Evolutionary conservation across 2,888 invertebrate genomes (phyloP), one percentile per base, ranked within the genome.

Genomic region (Aleiodes leptofemur): DNA sequence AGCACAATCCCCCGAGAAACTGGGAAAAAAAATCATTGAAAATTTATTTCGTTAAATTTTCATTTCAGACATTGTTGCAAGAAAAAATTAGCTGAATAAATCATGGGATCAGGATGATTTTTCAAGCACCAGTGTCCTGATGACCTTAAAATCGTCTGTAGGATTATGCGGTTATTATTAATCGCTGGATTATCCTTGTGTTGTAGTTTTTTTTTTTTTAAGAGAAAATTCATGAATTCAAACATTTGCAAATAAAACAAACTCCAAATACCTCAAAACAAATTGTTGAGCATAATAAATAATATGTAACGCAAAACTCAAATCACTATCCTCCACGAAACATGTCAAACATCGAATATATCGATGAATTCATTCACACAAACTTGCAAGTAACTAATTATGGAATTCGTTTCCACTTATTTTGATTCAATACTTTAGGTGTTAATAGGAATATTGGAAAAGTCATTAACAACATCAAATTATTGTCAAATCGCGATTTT

Each of bases 161-260:
- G 29, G 31, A 68, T 51, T 51, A 34, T 43, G 11, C 53, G 69
- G 59, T 48, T 59, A 57, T 68, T 57, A 73, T 73, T 56, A 73
- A 73, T 73, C 73, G 73, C 43, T 68, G 66, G 56, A 73, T 73
- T 73, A 73, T 73, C 61, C 38, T 23, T 61, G 16, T 53, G 14
- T 48, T n/a, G 31, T 51, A n/a, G 11, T n/a, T 23, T 23, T 16
- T 29, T 23, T 16, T 29, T 29, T 7, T n/a, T 13, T 23, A 14
- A 48, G 23, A 29, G 9, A 51, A 51, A 13, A n/a, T 48, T 64
- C 16, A 43, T 64, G 7, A 16, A 14, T 23, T 38, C 13, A 48
- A 61, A 43, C 48, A 64, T 43, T 23, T 48, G 1, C 43, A 14
- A 29, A 29, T 6, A 68, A 51, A 11, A 68, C 13, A 29, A 29